phyloP scores from a whole-genome alignment of 2,797 vertebrate species.

The Phalloptychus januarius region DNA sequence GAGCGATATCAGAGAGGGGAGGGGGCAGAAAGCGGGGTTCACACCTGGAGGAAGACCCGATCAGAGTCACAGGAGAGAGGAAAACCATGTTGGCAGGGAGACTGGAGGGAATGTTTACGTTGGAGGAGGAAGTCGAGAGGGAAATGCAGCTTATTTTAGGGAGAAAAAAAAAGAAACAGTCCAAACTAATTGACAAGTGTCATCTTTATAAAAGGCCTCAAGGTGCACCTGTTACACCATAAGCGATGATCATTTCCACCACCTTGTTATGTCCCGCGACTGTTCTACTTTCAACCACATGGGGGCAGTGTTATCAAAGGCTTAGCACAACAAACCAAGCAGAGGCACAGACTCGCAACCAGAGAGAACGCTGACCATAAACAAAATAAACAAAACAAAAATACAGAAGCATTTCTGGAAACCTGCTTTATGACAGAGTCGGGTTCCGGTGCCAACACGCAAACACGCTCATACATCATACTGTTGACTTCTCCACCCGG shows the following conservation, averaged over 20 bases:
- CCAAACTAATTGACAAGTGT: conserved; percentile 8
- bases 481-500: conserved; percentile 42
- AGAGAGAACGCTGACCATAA: conserved; percentile 23
- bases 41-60: conserved; percentile 63
- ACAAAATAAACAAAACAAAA: conserved; percentile 36
- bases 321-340: conserved; percentile 39
- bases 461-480: conserved; percentile 27
- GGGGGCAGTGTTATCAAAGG: conserved; percentile 73
- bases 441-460: neutral
- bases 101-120: conserved; percentile 24
- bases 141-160: conserved; percentile 13
- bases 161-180: neutral
- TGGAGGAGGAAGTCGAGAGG: conserved; percentile 29
- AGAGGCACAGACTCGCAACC: conserved; percentile 45
- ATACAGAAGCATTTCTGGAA: conserved; percentile 23
- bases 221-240: neutral
- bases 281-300: conserved; percentile 47
- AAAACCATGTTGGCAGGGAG: conserved; percentile 16
- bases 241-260: conserved; percentile 10
- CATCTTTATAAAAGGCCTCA: neutral
- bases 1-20: conserved; percentile 79
- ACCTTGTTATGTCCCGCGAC: neutral
- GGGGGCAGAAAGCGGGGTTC: conserved; percentile 50
- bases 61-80: conserved; percentile 42
- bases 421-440: neutral